Evolutionary conservation across 1,140 invertebrate species (phyloP).

Genomic region (Adoxophyes honmai): DNA sequence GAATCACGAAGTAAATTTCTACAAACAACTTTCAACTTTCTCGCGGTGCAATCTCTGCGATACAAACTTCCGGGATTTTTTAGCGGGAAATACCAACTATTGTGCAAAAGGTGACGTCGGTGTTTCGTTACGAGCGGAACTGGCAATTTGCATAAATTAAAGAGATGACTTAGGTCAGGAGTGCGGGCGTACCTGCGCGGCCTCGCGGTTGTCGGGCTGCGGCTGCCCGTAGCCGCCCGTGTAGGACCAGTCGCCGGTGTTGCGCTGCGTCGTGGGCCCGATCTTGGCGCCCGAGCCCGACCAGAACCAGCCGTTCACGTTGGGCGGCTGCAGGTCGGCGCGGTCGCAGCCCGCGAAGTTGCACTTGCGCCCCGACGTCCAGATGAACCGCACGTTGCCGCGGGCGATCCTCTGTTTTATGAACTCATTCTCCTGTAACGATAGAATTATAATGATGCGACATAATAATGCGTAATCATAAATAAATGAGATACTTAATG

Average conservation of each 20-base stretch:
- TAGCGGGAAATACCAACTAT: slow-evolving; percentile 1
- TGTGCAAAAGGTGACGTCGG: slow-evolving; percentile 10
- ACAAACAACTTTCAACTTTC: slow-evolving; percentile 24
- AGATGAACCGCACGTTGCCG: slow-evolving; percentile 87
- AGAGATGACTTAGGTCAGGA: neutral
- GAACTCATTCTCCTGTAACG: slow-evolving; percentile 89
- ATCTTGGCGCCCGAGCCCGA: slow-evolving; percentile 93
- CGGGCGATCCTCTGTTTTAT: slow-evolving; percentile 90
- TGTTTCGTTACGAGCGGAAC: slow-evolving; percentile 17
- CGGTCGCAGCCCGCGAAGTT: slow-evolving; percentile 94
- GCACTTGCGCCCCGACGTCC: slow-evolving; percentile 94
- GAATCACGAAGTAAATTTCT: slow-evolving; percentile 19
- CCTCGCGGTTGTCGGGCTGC: slow-evolving; percentile 94
- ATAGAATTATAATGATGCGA: slow-evolving; percentile 16
- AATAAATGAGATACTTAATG: neutral
- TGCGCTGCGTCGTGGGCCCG: slow-evolving; percentile 90
- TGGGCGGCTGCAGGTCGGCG: slow-evolving; percentile 90
- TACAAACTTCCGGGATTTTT: slow-evolving; percentile 13
- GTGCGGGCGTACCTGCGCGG: slow-evolving; percentile 82
- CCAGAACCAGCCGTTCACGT: slow-evolving; percentile 96
- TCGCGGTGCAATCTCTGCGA: slow-evolving; percentile 10
- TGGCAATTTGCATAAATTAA: neutral
- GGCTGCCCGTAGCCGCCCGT: slow-evolving; percentile 91
- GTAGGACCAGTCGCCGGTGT: slow-evolving; percentile 91
- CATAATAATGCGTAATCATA: neutral